A percentile compares a stretch with the other conserved stretches of the same genome.
These are phyloP conservation scores for Rhorus exstirpatorius DNA, from an alignment of 2,888 invertebrate genomes.

Conservation along the genomic window DNA sequence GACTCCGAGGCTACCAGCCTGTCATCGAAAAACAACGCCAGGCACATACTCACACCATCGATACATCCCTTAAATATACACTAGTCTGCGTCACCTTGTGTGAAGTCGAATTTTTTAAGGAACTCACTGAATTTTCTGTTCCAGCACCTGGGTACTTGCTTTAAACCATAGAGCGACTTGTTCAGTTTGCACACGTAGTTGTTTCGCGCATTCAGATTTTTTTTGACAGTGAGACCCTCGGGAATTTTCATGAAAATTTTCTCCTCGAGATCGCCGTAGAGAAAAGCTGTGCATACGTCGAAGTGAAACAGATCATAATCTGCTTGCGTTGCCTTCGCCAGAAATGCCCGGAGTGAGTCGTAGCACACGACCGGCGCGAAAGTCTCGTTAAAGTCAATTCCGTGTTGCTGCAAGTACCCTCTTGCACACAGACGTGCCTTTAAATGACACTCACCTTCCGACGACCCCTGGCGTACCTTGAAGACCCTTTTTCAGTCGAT, in stretches of 20 bases:
- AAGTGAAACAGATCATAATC: slow-evolving; percentile 43
- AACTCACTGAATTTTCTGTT: slow-evolving; percentile 64
- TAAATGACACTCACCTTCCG: slow-evolving; percentile 41
- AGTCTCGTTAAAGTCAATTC: slow-evolving; percentile 52
- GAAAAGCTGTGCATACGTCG: slow-evolving; percentile 42
- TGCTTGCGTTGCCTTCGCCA: slow-evolving; percentile 24
- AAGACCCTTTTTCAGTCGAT: slow-evolving; percentile 51
- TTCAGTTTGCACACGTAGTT: slow-evolving; percentile 63
- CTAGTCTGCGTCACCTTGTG: slow-evolving; percentile 48
- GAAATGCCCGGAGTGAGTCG: too few species aligned
- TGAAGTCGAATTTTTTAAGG: slow-evolving; percentile 52
- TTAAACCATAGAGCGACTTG: slow-evolving; percentile 68
- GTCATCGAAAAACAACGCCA: slow-evolving; percentile 65
- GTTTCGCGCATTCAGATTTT: neutral
- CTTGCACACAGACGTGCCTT: slow-evolving; percentile 63
- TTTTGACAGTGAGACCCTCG: slow-evolving; percentile 35
- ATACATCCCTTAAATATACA: slow-evolving; percentile 56
- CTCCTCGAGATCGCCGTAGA: too few species aligned
- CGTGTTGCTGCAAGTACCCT: slow-evolving; percentile 63
- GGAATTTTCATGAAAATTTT: slow-evolving; percentile 42
- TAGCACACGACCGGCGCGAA: too few species aligned
- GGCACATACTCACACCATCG: slow-evolving; percentile 13
- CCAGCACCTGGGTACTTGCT: slow-evolving; percentile 69
- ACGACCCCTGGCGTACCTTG: slow-evolving; percentile 35
- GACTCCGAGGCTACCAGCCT: slow-evolving; percentile 64